A percentile compares a stretch with the other conserved stretches of the same genome.
These are phyloP conservation scores for Melinopterus prodromus DNA, from an alignment of 2,888 invertebrate species.

Conservation along the genomic window DNA sequence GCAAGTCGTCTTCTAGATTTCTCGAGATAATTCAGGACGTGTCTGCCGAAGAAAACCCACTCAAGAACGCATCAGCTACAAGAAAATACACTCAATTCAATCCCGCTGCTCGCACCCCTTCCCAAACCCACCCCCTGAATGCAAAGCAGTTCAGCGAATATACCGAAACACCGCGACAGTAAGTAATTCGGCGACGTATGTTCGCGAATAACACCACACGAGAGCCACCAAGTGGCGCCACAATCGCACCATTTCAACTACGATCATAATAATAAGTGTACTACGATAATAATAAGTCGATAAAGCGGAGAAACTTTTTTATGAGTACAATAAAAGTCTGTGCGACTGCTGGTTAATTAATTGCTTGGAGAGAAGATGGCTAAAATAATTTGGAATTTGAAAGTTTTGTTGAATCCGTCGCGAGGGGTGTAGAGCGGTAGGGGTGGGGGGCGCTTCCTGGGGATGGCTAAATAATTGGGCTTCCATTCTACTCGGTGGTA, in stretches of 20 bases:
- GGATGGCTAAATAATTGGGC: slow-evolving; percentile 4
- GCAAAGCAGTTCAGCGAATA: neutral
- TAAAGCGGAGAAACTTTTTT: neutral
- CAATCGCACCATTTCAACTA: neutral
- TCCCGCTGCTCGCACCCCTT: neutral
- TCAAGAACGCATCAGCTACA: slow-evolving; percentile 15
- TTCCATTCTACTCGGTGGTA: neutral
- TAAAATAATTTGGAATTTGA: slow-evolving; percentile 6
- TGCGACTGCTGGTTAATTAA: neutral
- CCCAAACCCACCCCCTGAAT: neutral
- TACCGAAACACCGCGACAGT: neutral
- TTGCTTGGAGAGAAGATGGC: neutral
- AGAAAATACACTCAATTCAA: slow-evolving; percentile 25
- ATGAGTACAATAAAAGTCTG: neutral
- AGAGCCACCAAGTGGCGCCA: neutral
- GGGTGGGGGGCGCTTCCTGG: neutral
- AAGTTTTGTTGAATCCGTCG: neutral
- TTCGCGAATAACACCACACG: neutral
- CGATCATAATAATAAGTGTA: neutral
- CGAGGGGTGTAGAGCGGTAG: neutral
- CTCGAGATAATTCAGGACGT: neutral
- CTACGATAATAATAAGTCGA: neutral
- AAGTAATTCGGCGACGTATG: neutral
- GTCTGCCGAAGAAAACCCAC: neutral
- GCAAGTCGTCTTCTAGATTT: neutral